Conservation (phyloP, 2,888 invertebrate genomes). For the Nowickia ferox region DNA sequence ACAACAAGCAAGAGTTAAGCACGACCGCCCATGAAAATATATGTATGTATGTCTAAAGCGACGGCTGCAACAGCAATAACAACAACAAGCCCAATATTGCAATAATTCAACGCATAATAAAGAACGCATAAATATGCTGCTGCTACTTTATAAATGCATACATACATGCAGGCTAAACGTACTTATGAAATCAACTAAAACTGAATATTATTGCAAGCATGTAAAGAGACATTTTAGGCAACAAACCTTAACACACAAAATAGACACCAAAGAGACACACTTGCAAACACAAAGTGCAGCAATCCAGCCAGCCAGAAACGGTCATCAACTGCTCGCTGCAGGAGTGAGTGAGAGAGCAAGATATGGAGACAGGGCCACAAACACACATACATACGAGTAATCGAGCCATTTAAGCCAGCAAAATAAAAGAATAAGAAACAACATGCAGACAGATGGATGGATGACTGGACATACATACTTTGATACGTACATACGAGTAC, state of each 20-base stretch:
- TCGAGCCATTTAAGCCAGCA: not conserved
- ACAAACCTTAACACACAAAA: constrained; percentile 55
- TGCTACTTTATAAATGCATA: not conserved
- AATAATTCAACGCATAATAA: constrained; percentile 66
- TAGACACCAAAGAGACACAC: constrained; percentile 63
- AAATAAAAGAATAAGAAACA: constrained; percentile 6
- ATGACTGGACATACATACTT: constrained; percentile 9
- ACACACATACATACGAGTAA: constrained; percentile 21
- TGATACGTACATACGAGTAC: not conserved
- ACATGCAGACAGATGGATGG: constrained; percentile 13
- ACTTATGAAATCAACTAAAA: constrained; percentile 29
- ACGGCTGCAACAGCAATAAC: constrained; percentile 20
- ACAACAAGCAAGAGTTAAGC: constrained; percentile 59
- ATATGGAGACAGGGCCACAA: constrained; percentile 30
- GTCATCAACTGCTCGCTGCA: not conserved
- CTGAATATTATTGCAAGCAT: constrained; percentile 56
- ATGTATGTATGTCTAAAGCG: not conserved
- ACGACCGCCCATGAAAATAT: constrained; percentile 65
- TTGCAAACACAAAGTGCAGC: constrained; percentile 32
- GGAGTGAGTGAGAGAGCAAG: not conserved
- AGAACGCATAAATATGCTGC: constrained; percentile 52
- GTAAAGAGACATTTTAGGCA: constrained; percentile 60
- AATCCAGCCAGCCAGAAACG: not conserved
- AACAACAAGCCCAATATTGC: constrained; percentile 52
- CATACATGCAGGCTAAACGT: not conserved